Evolutionary conservation across 1,140 invertebrate species (phyloP).

Genomic region (Schmidtea mediterranea): DNA sequence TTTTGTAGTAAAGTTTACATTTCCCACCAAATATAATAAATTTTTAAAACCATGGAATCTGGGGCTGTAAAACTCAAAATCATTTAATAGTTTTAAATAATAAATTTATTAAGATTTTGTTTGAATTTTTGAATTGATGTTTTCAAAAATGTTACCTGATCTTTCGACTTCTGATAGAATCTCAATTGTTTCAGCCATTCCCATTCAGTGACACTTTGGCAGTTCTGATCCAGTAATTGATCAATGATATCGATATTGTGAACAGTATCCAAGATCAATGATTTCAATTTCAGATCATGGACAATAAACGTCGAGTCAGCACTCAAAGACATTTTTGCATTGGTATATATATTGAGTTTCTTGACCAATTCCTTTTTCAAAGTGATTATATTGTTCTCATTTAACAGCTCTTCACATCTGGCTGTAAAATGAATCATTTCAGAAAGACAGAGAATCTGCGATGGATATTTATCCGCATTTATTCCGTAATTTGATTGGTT

Average conservation of each 20-base stretch:
- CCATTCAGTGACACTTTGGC: constrained; percentile 45
- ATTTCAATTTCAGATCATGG: constrained; percentile 33
- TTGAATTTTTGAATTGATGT: too few relatives aligned
- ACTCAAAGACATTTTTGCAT: constrained; percentile 25
- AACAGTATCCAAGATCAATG: constrained; percentile 68
- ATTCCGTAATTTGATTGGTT: constrained; percentile 28
- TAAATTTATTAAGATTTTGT: too few relatives aligned
- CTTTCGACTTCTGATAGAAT: constrained; percentile 21
- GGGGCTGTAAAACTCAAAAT: too few relatives aligned
- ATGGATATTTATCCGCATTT: not conserved
- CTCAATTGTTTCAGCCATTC: constrained; percentile 78
- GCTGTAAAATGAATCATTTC: constrained; percentile 49
- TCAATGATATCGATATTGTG: constrained; percentile 58
- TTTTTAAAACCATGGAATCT: too few relatives aligned
- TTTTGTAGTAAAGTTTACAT: too few relatives aligned
- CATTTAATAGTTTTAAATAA: too few relatives aligned
- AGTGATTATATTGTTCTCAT: constrained; percentile 33
- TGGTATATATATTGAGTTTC: constrained; percentile 39
- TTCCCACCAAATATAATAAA: too few relatives aligned
- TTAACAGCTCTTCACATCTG: constrained; percentile 49
- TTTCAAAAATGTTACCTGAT: constrained; percentile 6
- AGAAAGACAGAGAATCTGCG: constrained; percentile 41
- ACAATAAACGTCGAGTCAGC: constrained; percentile 15
- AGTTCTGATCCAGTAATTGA: constrained; percentile 40
- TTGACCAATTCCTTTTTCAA: constrained; percentile 27